These are phyloP conservation scores for Procambarus virginalis DNA, from an alignment of 1,140 invertebrate genomes.

Conservation along the genomic window DNA sequence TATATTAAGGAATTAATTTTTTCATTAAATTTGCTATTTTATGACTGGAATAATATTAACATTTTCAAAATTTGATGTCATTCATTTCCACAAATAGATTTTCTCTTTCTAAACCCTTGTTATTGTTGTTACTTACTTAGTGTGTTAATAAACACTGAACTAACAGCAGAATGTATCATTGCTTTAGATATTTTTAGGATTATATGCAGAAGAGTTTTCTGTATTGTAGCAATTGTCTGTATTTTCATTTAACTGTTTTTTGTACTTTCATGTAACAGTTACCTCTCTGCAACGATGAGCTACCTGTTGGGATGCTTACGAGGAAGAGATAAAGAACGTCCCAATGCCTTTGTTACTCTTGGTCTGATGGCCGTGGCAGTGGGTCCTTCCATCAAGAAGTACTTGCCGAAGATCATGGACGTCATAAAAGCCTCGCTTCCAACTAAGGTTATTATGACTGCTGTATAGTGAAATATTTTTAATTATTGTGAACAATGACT, in stretches of 20 bases:
- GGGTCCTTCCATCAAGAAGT: conserved; percentile 85
- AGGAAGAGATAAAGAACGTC: conserved; percentile 87
- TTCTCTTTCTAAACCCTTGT: no score
- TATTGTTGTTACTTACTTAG: no score
- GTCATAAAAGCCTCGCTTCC: conserved; percentile 88
- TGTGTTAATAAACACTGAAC: no score
- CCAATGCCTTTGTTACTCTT: conserved; percentile 90
- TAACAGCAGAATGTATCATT: no score
- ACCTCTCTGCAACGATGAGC: conserved; percentile 84
- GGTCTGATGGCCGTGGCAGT: conserved; percentile 94
- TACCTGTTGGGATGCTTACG: conserved; percentile 81
- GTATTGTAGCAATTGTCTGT: no score
- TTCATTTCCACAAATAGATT: no score
- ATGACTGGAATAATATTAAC: no score
- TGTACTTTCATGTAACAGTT: conserved; percentile 75
- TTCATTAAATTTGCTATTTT: background rate
- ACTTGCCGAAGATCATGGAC: conserved; percentile 90
- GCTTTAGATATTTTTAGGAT: no score
- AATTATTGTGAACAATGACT: no score
- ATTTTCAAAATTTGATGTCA: no score
- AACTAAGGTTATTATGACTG: conserved; percentile 72
- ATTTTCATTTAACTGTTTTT: background rate
- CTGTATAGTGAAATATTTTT: no score
- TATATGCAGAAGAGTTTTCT: no score
- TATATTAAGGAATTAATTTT: background rate